Base-by-base conservation (phyloP, 2,113 vertebrate genomes). In the Alosa alosa region DNA sequence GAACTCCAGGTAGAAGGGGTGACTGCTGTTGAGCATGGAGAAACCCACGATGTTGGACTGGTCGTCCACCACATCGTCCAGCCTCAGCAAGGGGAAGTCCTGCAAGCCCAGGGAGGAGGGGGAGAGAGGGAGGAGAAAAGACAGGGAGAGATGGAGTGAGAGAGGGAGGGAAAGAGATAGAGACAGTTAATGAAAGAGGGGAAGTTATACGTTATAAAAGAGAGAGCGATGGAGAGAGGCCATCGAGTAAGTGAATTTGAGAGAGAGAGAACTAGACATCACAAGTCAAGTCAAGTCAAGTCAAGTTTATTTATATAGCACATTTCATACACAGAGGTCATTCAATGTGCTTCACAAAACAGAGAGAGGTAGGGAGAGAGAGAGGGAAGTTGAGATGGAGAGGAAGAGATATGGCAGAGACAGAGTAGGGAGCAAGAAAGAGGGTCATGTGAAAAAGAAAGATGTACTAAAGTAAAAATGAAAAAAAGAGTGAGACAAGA, bases 11-110 rank as follows among this genome's bases (percentile, higher is more conserved):
- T 97, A 98, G 94, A 98, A 98, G 11, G 97, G 97, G 82, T 98
- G 97, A 6, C 95, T 97, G 84, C 96, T 97, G 95, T 98, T 97
- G 86, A 97, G 97, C 96, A 98, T 97, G 88, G 97, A 98, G 93
- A 98, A 98, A 49, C 97, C 97, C 87, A 98, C 91, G 18, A 98
- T 96, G 86, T 97, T 97, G 91, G 97, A 97, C 81, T 97, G 96
- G 31, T 97, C 97, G 45, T 97, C 96, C 82, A 97, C 96, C 0
- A 98, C 94, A 36, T 97, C 96, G 9, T 97, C 97, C 92, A 98
- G 91, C 85, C 95, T 96, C 89, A 98, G 92, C 31, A 97, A 94
- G 0, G 97, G 97, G 89, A 98, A 98, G 89, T 98, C 97, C 97
- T 98, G 87, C 57, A 25, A 41, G 86, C 85, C 89, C 47, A 55